Evolutionary conservation across 2,888 invertebrate species (phyloP).

Genomic region (Chalcosyrphus nemorum): DNA sequence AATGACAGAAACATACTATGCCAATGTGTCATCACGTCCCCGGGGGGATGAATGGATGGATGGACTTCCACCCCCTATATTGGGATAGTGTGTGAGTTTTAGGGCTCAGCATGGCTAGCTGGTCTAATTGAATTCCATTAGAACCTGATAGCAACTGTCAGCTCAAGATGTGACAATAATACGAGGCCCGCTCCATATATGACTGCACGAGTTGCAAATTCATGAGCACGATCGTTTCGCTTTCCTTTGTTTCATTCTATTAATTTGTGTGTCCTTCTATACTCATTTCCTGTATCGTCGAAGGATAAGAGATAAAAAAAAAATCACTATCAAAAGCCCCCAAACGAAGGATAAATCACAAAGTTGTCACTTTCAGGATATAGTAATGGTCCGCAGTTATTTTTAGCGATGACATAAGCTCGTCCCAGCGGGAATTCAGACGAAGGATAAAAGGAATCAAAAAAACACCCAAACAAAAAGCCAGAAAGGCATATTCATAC

Average conservation of each 20-base stretch:
- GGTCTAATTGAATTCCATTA: constrained; percentile 51
- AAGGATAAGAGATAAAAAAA: background rate
- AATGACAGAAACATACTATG: constrained; percentile 39
- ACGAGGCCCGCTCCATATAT: background rate
- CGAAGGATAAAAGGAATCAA: background rate
- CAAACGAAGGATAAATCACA: constrained; percentile 44
- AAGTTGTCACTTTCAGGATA: constrained; percentile 45
- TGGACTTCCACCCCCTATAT: background rate
- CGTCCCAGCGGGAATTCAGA: background rate
- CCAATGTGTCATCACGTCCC: constrained; percentile 24
- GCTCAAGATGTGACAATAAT: background rate
- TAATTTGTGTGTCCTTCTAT: constrained; percentile 1
- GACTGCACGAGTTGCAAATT: constrained; percentile 5
- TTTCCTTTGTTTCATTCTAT: background rate
- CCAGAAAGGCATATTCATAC: constrained; percentile 22
- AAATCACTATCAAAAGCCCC: background rate
- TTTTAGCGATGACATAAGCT: constrained; percentile 40
- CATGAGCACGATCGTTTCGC: background rate
- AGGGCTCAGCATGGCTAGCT: background rate
- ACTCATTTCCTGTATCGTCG: background rate
- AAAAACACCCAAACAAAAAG: constrained; percentile 12
- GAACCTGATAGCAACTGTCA: constrained; percentile 29
- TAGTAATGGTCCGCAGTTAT: constrained; percentile 18
- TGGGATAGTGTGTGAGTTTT: background rate
- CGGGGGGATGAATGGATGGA: too few relatives aligned